Conservation (phyloP, 2,797 vertebrate genomes). For the Bufotes viridis region DNA sequence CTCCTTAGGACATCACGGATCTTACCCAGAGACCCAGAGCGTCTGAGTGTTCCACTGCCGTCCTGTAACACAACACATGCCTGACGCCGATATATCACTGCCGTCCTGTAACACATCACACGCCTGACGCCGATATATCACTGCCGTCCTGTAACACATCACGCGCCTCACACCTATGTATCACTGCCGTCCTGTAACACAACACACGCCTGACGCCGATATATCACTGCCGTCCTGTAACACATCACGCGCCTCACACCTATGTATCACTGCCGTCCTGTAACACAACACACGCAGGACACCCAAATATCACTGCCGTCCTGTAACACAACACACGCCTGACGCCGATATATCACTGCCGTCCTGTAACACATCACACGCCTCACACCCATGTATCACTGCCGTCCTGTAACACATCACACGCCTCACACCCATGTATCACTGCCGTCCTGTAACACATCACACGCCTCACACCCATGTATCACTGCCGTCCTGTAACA, state of each 20-base stretch:
- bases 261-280: neutral
- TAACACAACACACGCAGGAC: neutral
- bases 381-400: neutral
- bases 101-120: slow-evolving; percentile 19
- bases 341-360: neutral
- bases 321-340: neutral
- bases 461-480: neutral
- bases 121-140: neutral
- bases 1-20: slow-evolving; percentile 89
- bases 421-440: neutral
- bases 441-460: neutral
- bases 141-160: neutral
- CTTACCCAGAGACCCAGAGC: slow-evolving; percentile 91
- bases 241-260: neutral
- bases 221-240: slow-evolving; percentile 5
- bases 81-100: neutral
- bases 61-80: slow-evolving; percentile 77
- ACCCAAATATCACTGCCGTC: neutral
- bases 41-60: slow-evolving; percentile 87
- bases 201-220: neutral
- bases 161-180: neutral
- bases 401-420: neutral
- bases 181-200: neutral
- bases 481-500: too few relatives aligned
- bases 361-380: neutral